Percentiles rank a stretch among this genome's conserved stretches.
phyloP scores from a whole-genome alignment of 2,113 vertebrate species.

The Lampris incognitus region DNA sequence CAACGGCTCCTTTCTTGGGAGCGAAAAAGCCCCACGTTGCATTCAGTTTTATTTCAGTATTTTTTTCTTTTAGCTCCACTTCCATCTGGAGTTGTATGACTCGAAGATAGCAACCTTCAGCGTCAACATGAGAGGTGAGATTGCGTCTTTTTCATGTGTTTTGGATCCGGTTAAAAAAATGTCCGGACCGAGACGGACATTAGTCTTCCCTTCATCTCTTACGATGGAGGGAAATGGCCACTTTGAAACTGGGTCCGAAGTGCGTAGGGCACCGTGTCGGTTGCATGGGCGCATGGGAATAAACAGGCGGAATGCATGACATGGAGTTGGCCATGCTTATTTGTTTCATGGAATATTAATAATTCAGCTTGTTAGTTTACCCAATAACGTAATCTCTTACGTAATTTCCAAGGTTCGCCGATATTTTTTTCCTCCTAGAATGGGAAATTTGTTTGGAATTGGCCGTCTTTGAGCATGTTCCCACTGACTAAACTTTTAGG shows the following conservation, averaged over 20 bases:
- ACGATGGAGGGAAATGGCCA: background rate
- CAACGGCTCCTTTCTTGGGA: constrained; percentile 65
- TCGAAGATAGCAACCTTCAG: constrained; percentile 54
- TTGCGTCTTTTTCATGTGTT: background rate
- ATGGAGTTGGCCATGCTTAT: background rate
- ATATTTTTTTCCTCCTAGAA: background rate
- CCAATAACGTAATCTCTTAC: background rate
- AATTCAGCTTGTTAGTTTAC: background rate
- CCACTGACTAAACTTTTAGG: background rate
- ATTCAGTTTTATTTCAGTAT: constrained; percentile 1
- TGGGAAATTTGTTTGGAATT: background rate
- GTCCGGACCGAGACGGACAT: no score
- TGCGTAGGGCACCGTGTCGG: constrained; percentile 40
- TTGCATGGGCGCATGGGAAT: background rate
- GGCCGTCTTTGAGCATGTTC: background rate
- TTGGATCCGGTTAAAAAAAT: background rate
- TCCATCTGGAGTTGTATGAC: constrained; percentile 72
- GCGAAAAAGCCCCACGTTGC: constrained; percentile 42
- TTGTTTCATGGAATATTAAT: background rate
- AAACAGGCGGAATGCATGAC: background rate
- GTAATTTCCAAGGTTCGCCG: no score
- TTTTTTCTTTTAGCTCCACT: constrained; percentile 13
- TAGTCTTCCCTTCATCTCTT: background rate
- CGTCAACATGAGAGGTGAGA: constrained; percentile 84
- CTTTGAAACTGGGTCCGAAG: constrained; percentile 42